phyloP scores from a whole-genome alignment of 2,113 vertebrate genomes.

The Rynchops niger region DNA sequence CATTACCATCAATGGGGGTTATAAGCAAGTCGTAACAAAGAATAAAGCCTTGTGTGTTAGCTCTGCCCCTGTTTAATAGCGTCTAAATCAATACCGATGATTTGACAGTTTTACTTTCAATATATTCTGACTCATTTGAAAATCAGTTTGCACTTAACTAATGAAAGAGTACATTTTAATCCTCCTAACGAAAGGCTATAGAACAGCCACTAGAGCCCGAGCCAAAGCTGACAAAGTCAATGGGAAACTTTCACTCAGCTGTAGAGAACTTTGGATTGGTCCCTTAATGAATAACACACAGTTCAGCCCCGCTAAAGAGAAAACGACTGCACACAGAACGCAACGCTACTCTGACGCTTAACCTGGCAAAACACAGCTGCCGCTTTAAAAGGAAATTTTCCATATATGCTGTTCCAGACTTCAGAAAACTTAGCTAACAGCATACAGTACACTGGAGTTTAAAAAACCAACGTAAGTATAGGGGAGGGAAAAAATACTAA shows the following conservation, averaged over 20 bases:
- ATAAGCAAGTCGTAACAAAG: constrained; percentile 14
- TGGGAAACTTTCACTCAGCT: not conserved
- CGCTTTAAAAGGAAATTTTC: not conserved
- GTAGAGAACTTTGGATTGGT: not conserved
- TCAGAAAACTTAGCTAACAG: not conserved
- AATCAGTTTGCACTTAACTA: constrained; percentile 58
- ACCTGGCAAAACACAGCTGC: not conserved
- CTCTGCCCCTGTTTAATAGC: constrained; percentile 41
- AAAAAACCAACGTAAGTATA: not conserved
- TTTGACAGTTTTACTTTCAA: constrained; percentile 38
- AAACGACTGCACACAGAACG: not conserved
- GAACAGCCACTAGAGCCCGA: not conserved
- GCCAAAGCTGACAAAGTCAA: constrained; percentile 11
- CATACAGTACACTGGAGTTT: not conserved
- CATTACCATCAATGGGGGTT: constrained; percentile 55
- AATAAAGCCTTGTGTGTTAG: constrained; percentile 43
- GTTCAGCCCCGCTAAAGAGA: not conserved
- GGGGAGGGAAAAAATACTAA: not conserved
- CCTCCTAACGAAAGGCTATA: constrained; percentile 11
- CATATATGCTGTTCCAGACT: not conserved
- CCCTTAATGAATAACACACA: not conserved
- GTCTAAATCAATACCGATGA: constrained; percentile 49
- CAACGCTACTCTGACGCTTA: not conserved
- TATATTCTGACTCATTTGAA: constrained; percentile 44
- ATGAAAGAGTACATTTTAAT: constrained; percentile 66